phyloP scores from a whole-genome alignment of 2,113 vertebrate genomes.

The Eublepharis macularius region DNA sequence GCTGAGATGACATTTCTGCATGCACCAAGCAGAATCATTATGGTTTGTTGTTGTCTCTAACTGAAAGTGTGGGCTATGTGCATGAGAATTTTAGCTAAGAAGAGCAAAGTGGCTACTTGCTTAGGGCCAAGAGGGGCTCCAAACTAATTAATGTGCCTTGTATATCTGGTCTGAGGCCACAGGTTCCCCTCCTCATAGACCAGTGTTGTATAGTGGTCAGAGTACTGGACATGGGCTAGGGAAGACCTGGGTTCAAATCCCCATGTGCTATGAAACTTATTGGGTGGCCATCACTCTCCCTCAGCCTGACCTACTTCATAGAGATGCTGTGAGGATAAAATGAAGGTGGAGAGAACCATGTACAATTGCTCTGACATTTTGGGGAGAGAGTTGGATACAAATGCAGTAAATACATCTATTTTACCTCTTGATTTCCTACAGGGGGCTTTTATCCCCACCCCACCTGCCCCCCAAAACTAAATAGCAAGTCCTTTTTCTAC shows the following conservation, averaged over 20 bases:
- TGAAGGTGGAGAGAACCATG: no score
- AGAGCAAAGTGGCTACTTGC: background rate
- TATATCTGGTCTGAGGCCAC: background rate
- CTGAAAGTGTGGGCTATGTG: background rate
- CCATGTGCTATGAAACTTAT: no score
- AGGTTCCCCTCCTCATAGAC: background rate
- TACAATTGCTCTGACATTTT: no score
- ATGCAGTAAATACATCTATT: no score
- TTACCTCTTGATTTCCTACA: no score
- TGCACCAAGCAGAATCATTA: background rate
- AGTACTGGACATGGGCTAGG: no score
- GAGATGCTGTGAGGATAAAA: no score
- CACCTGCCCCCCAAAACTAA: background rate
- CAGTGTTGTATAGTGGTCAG: no score
- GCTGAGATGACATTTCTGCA: background rate
- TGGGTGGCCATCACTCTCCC: no score
- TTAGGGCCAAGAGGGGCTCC: background rate
- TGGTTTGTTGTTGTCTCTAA: background rate
- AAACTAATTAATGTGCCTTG: background rate
- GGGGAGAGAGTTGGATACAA: no score
- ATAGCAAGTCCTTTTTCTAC: fast-evolving
- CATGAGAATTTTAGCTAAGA: background rate
- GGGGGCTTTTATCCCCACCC: background rate
- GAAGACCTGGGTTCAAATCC: no score
- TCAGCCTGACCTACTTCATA: no score